phyloP scores from a whole-genome alignment of 1,140 invertebrate genomes.

The Orius insidiosus region DNA sequence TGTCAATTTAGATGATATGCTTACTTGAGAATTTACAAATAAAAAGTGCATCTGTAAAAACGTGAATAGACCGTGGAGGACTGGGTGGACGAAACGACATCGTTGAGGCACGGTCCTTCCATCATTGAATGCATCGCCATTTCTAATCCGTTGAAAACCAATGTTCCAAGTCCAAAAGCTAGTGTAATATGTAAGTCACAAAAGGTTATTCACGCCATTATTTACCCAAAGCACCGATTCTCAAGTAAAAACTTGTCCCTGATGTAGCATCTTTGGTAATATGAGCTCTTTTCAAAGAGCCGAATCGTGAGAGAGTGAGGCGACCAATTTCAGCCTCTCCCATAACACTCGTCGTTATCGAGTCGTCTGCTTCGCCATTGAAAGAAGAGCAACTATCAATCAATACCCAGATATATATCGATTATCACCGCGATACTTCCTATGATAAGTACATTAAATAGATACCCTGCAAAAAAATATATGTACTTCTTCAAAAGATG shows the following conservation, averaged over 20 bases:
- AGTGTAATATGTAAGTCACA: too few species aligned
- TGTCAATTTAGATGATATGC: too few species aligned
- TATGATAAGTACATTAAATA: conserved; percentile 44
- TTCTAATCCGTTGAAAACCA: conserved; percentile 46
- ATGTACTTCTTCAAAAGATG: neutral
- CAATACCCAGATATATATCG: conserved; percentile 44
- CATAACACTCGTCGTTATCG: conserved; percentile 19
- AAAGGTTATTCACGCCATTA: too few species aligned
- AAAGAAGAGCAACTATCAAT: conserved; percentile 35
- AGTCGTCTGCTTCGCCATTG: conserved; percentile 16
- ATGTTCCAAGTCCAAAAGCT: conserved; percentile 47
- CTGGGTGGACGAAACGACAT: conserved; percentile 41
- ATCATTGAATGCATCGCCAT: conserved; percentile 44
- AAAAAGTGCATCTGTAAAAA: conserved; percentile 55
- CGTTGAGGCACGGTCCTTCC: conserved; percentile 35
- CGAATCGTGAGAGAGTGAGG: conserved; percentile 26
- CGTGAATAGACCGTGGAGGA: conserved; percentile 48
- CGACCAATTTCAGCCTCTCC: conserved; percentile 29
- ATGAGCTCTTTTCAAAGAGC: conserved; percentile 37
- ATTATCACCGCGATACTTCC: conserved; percentile 43
- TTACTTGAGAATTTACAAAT: conserved; percentile 50
- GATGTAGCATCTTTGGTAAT: conserved; percentile 34
- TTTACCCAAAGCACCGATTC: conserved; percentile 47
- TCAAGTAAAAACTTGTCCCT: conserved; percentile 43
- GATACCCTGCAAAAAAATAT: conserved; percentile 32